Percentiles rank a stretch among this genome's conserved stretches.
phyloP scores from a whole-genome alignment of 2,113 vertebrate species.

The Psilopsiagon aymara region DNA sequence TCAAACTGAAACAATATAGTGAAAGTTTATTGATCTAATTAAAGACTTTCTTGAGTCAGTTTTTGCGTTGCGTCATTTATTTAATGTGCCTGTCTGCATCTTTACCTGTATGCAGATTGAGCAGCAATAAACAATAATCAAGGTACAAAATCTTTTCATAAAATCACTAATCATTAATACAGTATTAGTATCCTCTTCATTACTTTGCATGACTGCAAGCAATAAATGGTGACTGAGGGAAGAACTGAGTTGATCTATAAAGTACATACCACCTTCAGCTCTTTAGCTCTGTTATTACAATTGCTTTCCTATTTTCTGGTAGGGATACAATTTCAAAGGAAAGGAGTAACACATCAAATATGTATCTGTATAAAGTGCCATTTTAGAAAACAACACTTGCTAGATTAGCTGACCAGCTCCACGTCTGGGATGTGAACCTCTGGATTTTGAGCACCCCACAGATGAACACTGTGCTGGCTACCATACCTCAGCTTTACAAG shows the following conservation, averaged over 20 bases:
- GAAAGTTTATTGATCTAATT: slow-evolving; percentile 1
- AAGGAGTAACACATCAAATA: neutral
- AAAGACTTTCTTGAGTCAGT: slow-evolving; percentile 19
- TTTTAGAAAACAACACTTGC: neutral
- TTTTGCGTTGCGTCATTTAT: neutral
- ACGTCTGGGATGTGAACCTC: neutral
- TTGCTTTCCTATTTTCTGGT: neutral
- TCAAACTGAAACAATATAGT: neutral
- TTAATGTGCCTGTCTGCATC: neutral
- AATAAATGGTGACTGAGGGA: neutral
- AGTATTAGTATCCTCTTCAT: neutral
- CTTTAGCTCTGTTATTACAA: neutral
- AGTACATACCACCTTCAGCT: neutral
- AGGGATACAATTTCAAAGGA: neutral
- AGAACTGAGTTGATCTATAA: neutral
- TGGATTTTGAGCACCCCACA: neutral
- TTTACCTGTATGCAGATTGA: neutral
- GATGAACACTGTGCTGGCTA: neutral
- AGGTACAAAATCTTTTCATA: neutral
- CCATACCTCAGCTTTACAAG: neutral
- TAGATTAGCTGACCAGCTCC: neutral
- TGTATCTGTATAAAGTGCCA: neutral
- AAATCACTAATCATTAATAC: neutral
- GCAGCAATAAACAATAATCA: neutral
- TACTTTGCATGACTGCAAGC: neutral